phyloP scores from a whole-genome alignment of 2,888 invertebrate genomes.

The Apotomis betuletana region DNA sequence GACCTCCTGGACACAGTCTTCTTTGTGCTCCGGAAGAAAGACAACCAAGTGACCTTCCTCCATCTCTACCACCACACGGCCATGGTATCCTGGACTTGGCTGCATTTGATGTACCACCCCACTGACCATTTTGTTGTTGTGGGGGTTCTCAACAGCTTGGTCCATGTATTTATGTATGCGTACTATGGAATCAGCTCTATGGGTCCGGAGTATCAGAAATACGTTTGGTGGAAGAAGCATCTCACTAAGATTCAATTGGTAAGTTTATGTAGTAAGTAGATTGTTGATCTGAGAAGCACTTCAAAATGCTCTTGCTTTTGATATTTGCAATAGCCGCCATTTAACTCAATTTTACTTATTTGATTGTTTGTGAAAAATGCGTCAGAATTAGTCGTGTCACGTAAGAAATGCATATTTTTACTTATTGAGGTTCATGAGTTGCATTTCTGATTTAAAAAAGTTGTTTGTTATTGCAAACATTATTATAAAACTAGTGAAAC shows the following conservation, averaged over 20 bases:
- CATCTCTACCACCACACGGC: constrained; percentile 94
- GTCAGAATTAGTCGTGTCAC: too few relatives aligned
- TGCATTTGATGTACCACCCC: constrained; percentile 88
- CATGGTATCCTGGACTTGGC: constrained; percentile 91
- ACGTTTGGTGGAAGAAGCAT: constrained; percentile 94
- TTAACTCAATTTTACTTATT: too few relatives aligned
- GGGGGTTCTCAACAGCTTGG: constrained; percentile 88
- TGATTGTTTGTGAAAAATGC: too few relatives aligned
- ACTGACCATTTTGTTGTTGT: constrained; percentile 91
- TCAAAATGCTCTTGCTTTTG: too few relatives aligned
- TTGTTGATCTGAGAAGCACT: not conserved
- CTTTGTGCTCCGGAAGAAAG: constrained; percentile 92
- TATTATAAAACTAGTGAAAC: too few relatives aligned
- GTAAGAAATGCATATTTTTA: too few relatives aligned
- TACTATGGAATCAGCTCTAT: constrained; percentile 90
- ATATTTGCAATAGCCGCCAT: too few relatives aligned
- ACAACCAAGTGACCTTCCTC: constrained; percentile 91
- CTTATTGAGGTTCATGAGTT: too few relatives aligned
- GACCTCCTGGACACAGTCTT: constrained; percentile 93
- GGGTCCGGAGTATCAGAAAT: constrained; percentile 89
- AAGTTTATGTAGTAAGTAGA: constrained; percentile 52
- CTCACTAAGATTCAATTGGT: constrained; percentile 92
- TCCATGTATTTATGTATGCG: constrained; percentile 92
- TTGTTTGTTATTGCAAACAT: too few relatives aligned
- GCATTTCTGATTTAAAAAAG: too few relatives aligned